phyloP scores from a whole-genome alignment of 2,113 vertebrate species.

The Nothobranchius kuhntae region DNA sequence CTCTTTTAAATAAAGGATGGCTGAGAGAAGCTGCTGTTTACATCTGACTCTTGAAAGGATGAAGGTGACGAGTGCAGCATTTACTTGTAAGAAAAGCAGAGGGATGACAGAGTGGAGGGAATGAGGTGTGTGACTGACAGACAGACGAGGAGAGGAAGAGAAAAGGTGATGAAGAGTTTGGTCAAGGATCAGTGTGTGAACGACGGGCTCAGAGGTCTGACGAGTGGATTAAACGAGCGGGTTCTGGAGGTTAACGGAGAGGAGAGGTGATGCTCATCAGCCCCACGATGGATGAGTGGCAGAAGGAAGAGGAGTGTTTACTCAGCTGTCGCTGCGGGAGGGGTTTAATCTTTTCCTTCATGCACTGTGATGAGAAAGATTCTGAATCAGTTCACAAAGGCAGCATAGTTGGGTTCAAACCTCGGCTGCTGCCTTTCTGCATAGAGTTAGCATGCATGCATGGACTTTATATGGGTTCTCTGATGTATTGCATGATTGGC shows the following conservation, averaged over 20 bases:
- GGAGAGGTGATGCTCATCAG: slow-evolving; percentile 11
- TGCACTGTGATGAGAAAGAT: too few relatives aligned
- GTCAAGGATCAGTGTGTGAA: slow-evolving; percentile 5
- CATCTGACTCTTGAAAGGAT: not conserved
- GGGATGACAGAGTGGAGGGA: slow-evolving; percentile 16
- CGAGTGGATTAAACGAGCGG: slow-evolving; percentile 31
- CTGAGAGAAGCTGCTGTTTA: not conserved
- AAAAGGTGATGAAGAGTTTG: not conserved
- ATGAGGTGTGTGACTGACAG: slow-evolving; percentile 24
- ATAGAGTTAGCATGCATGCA: too few relatives aligned
- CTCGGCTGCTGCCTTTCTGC: too few relatives aligned
- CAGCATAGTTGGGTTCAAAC: too few relatives aligned
- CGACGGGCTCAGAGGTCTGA: slow-evolving; percentile 27
- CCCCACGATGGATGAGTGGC: slow-evolving; percentile 24
- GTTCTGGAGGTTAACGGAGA: slow-evolving; percentile 20
- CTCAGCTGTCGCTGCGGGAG: not conserved
- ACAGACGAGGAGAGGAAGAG: not conserved
- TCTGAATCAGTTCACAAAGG: too few relatives aligned
- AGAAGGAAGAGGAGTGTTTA: not conserved
- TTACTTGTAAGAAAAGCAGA: not conserved
- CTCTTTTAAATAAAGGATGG: not conserved
- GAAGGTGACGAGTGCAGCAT: slow-evolving; percentile 22
- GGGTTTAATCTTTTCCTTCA: not conserved
- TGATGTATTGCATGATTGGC: too few relatives aligned
- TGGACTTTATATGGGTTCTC: too few relatives aligned